Base-by-base conservation (phyloP, 1,140 invertebrate genomes). In the Aethina tumida region DNA sequence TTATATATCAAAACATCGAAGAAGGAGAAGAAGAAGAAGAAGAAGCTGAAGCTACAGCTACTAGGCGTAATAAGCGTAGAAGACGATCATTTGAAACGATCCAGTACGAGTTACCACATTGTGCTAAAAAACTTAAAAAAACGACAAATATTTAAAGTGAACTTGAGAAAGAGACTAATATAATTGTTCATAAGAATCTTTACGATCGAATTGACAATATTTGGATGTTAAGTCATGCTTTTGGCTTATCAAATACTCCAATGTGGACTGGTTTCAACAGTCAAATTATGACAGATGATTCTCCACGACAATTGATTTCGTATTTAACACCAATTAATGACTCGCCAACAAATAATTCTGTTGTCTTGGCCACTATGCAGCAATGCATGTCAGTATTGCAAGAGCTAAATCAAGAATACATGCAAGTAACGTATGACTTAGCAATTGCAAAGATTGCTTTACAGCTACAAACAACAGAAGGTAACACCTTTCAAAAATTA, bases 381-480 rank as follows among this genome's bases (percentile, higher is more conserved):
- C 49, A 45, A 51, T 41, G 12, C 14, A 41, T 35, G 43, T 46
- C 24, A 44, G 40, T 19, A 45, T 52, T 39, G 50, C 7, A 47
- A 47, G 39, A 50, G 42, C 49, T 40, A 26, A 13, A 42, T 30
- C 48, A 59, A 50, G n/a, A 40, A 18, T 56, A 52, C 43, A 56
- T 56, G 15, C 31, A 53, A 44, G 58, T 63, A 2, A 57, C 54
- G n/a, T n/a, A 59, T 41, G 60, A 63, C 40, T 45, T 65, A 31
- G 55, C 51, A n/a, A 63, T 61, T 29, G 63, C 61, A n/a, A 65
- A 64, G 55, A 35, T 58, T 6, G 61, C 56, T n/a, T 28, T 59
- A 8, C 50, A 60, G 52, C 60, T 65, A 33, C 60, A 65, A 53
- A 35, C 35, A 5, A 42, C 32, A 8, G 56, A 65, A 47, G 43